Base-by-base conservation (phyloP, 2,797 vertebrate genomes). In the Micrastur ruficollis region DNA sequence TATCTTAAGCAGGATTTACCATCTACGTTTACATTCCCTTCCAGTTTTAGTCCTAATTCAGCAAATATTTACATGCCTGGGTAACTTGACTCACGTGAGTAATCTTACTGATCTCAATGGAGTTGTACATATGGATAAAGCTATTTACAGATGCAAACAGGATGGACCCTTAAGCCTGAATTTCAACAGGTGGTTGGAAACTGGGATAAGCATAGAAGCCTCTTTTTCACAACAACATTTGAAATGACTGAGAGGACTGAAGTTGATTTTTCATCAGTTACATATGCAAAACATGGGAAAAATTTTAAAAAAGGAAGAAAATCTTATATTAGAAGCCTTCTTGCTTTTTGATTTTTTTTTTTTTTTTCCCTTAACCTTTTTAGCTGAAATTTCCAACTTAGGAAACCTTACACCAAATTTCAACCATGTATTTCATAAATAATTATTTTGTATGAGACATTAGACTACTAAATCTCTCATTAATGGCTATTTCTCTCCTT, bases 61-160 rank as follows among this genome's bases (percentile, higher is more conserved):
- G 85, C 87, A 97, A 97, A 97, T 96, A 97, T 96, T 96, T 88
- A 94, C 95, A 93, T 95, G 89, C 95, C 91, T 91, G 85, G 34
- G 95, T 95, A 86, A 75, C 91, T 75, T 44, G 62, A 81, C 62
- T 89, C 85, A 66, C 40, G 10, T 3, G 25, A 94, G 82, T 73
- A 92, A 95, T 93, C 93, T 92, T 72, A 79, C 0, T 94, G 91
- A 96, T 95, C 90, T 93, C 91, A 81, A 23, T n/a, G 44, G 82
- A 94, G 95, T 31, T 73, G 88, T 95, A 95, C 86, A 92, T 95
- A 95, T 93, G 93, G 96, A 95, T 97, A 93, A 94, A 94, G 91
- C 70, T 88, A 90, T 90, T 95, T 91, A 70, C 76, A 95, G 90
- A 90, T 90, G 85, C 80, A 90, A 94, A 95, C 38, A 90, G 80